Evolutionary conservation across 92 coral and sea anemone genomes (phyloP).

Genomic region (Phenganax marumi): DNA sequence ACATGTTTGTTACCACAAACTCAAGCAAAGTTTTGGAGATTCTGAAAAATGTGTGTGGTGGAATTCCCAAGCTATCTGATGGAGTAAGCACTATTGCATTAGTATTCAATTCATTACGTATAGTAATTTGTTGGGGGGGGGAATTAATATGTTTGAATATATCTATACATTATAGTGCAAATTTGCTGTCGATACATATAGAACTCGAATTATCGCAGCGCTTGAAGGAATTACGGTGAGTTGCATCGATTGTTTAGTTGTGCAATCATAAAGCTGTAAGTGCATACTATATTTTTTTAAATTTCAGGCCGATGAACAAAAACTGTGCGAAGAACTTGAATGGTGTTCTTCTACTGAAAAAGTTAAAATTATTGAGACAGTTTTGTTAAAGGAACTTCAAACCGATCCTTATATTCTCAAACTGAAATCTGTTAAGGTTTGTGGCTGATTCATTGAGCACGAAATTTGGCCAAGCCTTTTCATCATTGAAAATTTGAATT

Average conservation of each 20-base stretch:
- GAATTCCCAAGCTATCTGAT: not conserved
- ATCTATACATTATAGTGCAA: conserved; percentile 18
- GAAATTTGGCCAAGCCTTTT: not conserved
- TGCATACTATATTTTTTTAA: not conserved
- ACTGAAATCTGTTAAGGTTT: conserved; percentile 16
- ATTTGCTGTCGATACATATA: not conserved
- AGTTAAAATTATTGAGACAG: not conserved
- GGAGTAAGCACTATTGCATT: not conserved
- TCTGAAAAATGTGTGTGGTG: conserved; percentile 17
- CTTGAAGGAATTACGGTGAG: conserved; percentile 27
- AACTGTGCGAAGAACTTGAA: conserved; percentile 20
- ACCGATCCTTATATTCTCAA: not conserved
- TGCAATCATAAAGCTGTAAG: not conserved
- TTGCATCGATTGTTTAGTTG: not conserved
- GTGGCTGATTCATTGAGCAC: not conserved
- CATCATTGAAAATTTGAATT: not conserved
- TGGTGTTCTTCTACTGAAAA: conserved; percentile 10
- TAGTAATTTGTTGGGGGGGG: no score
- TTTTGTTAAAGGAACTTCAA: conserved; percentile 2
- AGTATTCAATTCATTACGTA: not conserved
- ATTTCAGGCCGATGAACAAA: conserved; percentile 21
- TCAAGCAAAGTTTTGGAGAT: not conserved
- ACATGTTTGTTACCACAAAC: conserved; percentile 2
- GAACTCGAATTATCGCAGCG: not conserved
- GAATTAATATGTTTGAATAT: no score